Conservation (phyloP, 2,888 invertebrate species). For the Cantharis nigra region DNA sequence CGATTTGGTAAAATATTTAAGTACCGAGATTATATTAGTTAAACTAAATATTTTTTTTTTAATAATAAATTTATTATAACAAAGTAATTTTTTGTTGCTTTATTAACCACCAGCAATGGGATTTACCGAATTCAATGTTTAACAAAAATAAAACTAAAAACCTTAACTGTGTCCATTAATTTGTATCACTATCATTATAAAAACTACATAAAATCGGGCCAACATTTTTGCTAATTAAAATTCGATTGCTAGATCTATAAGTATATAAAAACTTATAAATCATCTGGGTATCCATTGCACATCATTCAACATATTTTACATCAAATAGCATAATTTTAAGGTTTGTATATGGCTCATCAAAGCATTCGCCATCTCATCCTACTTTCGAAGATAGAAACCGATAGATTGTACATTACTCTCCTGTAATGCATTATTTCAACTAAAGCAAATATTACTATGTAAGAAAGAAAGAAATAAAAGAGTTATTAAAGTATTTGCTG, state of each 20-base stretch:
- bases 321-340: neutral
- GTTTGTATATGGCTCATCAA: neutral
- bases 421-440: neutral
- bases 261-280: neutral
- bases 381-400: neutral
- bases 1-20: neutral
- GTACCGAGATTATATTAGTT: constrained; percentile 1
- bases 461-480: neutral
- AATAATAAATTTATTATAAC: constrained; percentile 2
- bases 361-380: neutral
- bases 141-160: neutral
- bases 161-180: neutral
- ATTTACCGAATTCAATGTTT: neutral
- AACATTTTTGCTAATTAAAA: neutral
- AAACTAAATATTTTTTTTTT: neutral
- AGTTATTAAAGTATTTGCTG: neutral
- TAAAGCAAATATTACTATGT: neutral
- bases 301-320: neutral
- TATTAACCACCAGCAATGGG: neutral
- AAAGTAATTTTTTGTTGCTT: neutral
- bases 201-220: neutral
- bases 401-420: neutral
- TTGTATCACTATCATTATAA: neutral
- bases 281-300: neutral
- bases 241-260: neutral